Conservation (phyloP, 2,113 vertebrate species). For the Salvelinus alpinus region DNA sequence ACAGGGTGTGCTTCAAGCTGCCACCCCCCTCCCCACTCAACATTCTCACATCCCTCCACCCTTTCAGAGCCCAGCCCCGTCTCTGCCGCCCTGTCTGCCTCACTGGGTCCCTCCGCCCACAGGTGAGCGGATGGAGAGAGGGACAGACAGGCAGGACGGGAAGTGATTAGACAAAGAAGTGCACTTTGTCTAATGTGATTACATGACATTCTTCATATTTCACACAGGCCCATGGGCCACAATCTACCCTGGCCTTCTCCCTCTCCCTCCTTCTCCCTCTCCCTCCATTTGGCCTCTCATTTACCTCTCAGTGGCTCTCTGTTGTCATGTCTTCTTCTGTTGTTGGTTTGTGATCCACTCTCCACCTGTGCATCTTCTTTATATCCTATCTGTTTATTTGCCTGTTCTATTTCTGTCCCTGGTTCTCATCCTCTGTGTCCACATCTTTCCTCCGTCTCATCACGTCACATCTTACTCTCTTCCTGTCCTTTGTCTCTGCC, state of each 20-base stretch:
- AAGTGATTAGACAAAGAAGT: constrained; percentile 8
- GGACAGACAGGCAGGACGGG: constrained; percentile 32
- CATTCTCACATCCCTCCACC: constrained; percentile 23
- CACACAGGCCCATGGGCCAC: constrained; percentile 36
- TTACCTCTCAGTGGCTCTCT: constrained; percentile 49
- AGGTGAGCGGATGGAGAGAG: constrained; percentile 29
- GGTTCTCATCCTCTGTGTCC: not conserved
- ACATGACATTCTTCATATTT: constrained; percentile 64
- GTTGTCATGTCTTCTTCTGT: constrained; percentile 31
- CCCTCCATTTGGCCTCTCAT: constrained; percentile 24
- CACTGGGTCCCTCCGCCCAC: constrained; percentile 15
- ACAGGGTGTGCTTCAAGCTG: constrained; percentile 63
- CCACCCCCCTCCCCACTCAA: constrained; percentile 27
- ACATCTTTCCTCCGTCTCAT: constrained; percentile 35
- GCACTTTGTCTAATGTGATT: constrained; percentile 66
- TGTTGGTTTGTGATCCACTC: not conserved
- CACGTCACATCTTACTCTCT: constrained; percentile 54
- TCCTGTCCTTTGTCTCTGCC: constrained; percentile 50
- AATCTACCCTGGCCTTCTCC: not conserved
- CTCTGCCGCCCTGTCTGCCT: not conserved
- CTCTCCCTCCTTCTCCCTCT: constrained; percentile 37
- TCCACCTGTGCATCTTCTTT: constrained; percentile 5
- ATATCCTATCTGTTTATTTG: constrained; percentile 31
- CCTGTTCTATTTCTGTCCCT: not conserved
- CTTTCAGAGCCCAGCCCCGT: constrained; percentile 3